These are phyloP conservation scores for Megastigmus dorsalis DNA, from an alignment of 2,888 invertebrate genomes.

Conservation along the genomic window DNA sequence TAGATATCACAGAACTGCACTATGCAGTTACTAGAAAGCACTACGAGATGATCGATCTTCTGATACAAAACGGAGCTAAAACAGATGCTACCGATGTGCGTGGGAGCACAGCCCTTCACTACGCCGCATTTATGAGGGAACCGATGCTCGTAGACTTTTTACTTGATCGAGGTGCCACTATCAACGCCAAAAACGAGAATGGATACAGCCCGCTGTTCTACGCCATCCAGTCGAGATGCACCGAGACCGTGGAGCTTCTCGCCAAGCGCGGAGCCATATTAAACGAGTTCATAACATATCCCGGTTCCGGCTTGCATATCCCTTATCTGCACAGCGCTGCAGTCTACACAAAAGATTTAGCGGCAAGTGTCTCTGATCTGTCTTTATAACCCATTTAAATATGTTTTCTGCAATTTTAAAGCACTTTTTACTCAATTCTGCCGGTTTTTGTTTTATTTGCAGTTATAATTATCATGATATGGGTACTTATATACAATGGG, in stretches of 20 bases:
- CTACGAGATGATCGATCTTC: background rate
- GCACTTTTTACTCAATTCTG: too few species aligned
- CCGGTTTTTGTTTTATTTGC: too few species aligned
- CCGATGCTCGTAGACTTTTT: background rate
- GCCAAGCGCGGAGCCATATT: slow-evolving; percentile 14
- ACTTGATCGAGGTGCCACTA: background rate
- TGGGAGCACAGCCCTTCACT: slow-evolving; percentile 29
- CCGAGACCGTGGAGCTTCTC: slow-evolving; percentile 6
- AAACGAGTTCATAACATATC: slow-evolving; percentile 21
- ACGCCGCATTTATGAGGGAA: background rate
- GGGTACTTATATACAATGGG: too few species aligned
- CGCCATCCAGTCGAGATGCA: slow-evolving; percentile 24
- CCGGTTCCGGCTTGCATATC: background rate
- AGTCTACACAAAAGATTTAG: slow-evolving; percentile 10
- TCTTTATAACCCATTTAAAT: background rate
- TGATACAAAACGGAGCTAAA: background rate
- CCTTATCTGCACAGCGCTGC: slow-evolving; percentile 37
- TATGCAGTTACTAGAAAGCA: background rate
- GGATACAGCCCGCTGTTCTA: slow-evolving; percentile 16
- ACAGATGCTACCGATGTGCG: background rate
- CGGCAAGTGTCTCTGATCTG: slow-evolving; percentile 8
- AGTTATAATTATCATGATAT: too few species aligned
- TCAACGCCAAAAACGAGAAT: background rate
- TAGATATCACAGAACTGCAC: background rate
- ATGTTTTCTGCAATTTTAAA: too few species aligned